Base-by-base conservation (phyloP, 2,888 invertebrate genomes). In the Glaucopsyche alexis region DNA sequence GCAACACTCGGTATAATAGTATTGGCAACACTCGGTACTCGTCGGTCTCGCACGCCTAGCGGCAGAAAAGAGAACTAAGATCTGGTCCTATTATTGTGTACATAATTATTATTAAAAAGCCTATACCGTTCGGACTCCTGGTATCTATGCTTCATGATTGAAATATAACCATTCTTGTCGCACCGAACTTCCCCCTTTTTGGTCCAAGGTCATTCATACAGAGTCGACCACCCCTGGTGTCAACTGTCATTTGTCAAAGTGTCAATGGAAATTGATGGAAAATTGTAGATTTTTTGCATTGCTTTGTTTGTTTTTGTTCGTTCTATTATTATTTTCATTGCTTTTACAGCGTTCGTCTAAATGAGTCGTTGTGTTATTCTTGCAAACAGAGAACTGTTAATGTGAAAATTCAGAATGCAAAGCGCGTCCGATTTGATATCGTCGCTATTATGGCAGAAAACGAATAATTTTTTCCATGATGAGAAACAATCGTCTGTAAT, bases 401-500 rank as follows among this genome's bases (percentile, higher is more conserved):
- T 38, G 40, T 66, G 42, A 29, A 45, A 60, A 67, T 64, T 70
- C 14, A 77, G 80, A 81, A 91, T 93, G 92, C 90, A 92, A 80
- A 90, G 87, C 80, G 88, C 89, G 42, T 87, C 91, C 11, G 90
- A 92, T 80, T 84, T 90, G 64, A 86, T 93, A 80, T 88, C 91
- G 73, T 90, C 91, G 2, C 80, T 92, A 74, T 85, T 89, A 76
- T 89, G 89, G 87, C 89, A 86, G 75, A 89, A 87, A 83, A 85
- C 88, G 16, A 86, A 86, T 52, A 81, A 81, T 52, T 85, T 84
- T 75, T 77, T 79, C 6, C 85, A 87, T 29, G 85, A 87, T 19
- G 84, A 88, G 71, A 82, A 83, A 64, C 86, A 89, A 75, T 83
- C 86, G 11, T 84, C 88, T 78, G 90, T 94, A 81, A 86, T 96